Evolutionary conservation across 2,113 vertebrate genomes (phyloP).

Genomic region (Nothobranchius kuhntae): DNA sequence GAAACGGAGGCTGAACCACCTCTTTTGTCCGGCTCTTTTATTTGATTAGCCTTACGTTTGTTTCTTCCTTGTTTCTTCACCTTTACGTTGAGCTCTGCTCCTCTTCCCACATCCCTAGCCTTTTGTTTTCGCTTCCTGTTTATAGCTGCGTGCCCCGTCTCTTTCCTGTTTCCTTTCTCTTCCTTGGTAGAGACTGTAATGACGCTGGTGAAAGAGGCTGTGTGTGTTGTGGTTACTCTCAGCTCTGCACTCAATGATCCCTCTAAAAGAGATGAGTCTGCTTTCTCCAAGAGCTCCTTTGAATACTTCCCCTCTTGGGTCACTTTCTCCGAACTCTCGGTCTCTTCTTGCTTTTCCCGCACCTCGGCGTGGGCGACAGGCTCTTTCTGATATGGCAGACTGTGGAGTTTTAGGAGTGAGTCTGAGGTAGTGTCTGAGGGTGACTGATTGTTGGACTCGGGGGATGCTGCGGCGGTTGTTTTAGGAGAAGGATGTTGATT

Average conservation of each 20-base stretch:
- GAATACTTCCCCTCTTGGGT: conserved; percentile 14
- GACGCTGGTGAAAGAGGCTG: conserved; percentile 44
- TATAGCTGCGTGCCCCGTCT: conserved; percentile 1
- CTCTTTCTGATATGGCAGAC: conserved; percentile 27
- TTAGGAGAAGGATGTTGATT: conserved; percentile 39
- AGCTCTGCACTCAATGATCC: conserved; percentile 74
- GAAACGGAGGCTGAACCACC: conserved; percentile 35
- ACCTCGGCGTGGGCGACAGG: conserved; percentile 10
- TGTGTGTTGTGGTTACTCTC: conserved; percentile 70
- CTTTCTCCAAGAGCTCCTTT: conserved; percentile 26
- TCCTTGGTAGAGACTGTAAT: conserved; percentile 54
- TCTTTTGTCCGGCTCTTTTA: conserved; percentile 23
- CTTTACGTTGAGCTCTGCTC: conserved; percentile 52
- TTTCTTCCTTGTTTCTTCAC: conserved; percentile 46
- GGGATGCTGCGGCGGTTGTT: conserved; percentile 32
- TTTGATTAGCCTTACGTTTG: conserved; percentile 34
- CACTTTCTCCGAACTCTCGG: conserved; percentile 5
- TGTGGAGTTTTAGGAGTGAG: conserved; percentile 36
- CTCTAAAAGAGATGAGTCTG: conserved; percentile 49
- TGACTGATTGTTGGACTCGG: conserved; percentile 41
- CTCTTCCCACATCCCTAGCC: conserved; percentile 23
- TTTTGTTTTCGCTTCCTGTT: conserved; percentile 58
- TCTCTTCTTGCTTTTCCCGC: conserved; percentile 52
- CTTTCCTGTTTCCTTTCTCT: conserved; percentile 27
- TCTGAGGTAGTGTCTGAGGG: conserved; percentile 77